phyloP scores from a whole-genome alignment of 1,140 invertebrate genomes.

The Periplaneta americana region DNA sequence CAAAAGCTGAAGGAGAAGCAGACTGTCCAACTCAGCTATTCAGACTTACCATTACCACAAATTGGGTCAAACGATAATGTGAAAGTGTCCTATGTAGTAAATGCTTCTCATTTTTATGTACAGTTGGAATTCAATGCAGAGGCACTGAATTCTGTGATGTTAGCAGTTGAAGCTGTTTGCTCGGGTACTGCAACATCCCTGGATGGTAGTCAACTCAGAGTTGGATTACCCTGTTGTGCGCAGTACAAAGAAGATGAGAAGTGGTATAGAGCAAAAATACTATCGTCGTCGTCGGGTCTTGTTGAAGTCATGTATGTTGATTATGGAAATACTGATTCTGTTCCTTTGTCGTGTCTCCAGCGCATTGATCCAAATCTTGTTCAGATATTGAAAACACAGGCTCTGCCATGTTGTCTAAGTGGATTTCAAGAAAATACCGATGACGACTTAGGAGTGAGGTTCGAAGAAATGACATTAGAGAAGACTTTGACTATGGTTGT shows the following conservation, averaged over 20 bases:
- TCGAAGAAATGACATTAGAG: slow-evolving; percentile 42
- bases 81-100: slow-evolving; percentile 62
- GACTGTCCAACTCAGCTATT: not conserved
- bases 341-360: slow-evolving; percentile 45
- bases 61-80: slow-evolving; percentile 40
- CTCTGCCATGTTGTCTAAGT: slow-evolving; percentile 63
- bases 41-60: not conserved
- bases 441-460: slow-evolving; percentile 33
- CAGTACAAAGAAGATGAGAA: slow-evolving; percentile 59
- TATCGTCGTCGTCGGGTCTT: slow-evolving; percentile 40
- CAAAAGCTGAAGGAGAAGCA: slow-evolving; percentile 34
- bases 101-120: slow-evolving; percentile 63
- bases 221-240: slow-evolving; percentile 64
- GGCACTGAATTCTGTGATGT: slow-evolving; percentile 47
- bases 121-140: slow-evolving; percentile 54
- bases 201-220: slow-evolving; percentile 40
- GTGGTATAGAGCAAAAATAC: slow-evolving; percentile 64
- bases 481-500: slow-evolving; percentile 49
- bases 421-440: slow-evolving; percentile 39
- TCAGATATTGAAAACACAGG: slow-evolving; percentile 57
- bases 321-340: slow-evolving; percentile 66
- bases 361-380: slow-evolving; percentile 58
- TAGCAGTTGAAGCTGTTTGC: slow-evolving; percentile 41
- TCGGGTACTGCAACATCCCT: slow-evolving; percentile 33
- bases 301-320: slow-evolving; percentile 63